Percentiles rank a stretch among this genome's conserved stretches.
These are phyloP conservation scores for Anabas testudineus DNA, from an alignment of 2,797 vertebrate species.

Conservation along the genomic window DNA sequence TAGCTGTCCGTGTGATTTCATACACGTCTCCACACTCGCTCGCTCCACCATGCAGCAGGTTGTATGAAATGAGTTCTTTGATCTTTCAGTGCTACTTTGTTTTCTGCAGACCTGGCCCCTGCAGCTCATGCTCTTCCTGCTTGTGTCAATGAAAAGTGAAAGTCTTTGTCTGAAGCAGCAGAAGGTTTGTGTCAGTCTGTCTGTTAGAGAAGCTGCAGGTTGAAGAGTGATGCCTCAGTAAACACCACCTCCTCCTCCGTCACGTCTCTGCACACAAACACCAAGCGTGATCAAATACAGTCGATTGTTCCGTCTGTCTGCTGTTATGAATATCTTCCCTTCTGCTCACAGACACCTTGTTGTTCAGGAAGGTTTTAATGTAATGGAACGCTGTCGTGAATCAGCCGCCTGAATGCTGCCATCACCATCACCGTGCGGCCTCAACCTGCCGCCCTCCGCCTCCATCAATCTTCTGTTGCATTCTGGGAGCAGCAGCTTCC, in stretches of 20 bases:
- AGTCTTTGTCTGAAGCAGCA: neutral
- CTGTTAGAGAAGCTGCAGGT: neutral
- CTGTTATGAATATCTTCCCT: conserved; percentile 62
- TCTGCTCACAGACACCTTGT: conserved; percentile 68
- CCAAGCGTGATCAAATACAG: conserved; percentile 35
- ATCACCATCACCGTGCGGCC: conserved; percentile 58
- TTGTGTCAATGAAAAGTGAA: too few relatives aligned
- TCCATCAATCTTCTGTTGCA: conserved; percentile 83
- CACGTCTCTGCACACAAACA: conserved; percentile 42
- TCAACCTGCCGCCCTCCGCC: conserved; percentile 71
- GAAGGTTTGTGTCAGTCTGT: conserved; percentile 16
- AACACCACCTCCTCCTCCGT: conserved; percentile 12
- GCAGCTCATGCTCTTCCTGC: too few relatives aligned
- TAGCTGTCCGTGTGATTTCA: too few relatives aligned
- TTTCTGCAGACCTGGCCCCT: too few relatives aligned
- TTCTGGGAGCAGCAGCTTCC: conserved; percentile 76
- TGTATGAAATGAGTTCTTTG: too few relatives aligned
- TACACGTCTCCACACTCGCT: too few relatives aligned
- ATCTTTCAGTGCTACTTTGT: too few relatives aligned
- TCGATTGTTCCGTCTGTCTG: conserved; percentile 55
- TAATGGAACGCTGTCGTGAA: conserved; percentile 77
- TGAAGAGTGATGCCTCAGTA: conserved; percentile 8
- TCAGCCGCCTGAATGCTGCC: conserved; percentile 75
- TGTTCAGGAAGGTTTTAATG: conserved; percentile 81
- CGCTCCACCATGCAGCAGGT: too few relatives aligned